Conservation (phyloP, 2,113 vertebrate species). For the Tetrao urogallus region DNA sequence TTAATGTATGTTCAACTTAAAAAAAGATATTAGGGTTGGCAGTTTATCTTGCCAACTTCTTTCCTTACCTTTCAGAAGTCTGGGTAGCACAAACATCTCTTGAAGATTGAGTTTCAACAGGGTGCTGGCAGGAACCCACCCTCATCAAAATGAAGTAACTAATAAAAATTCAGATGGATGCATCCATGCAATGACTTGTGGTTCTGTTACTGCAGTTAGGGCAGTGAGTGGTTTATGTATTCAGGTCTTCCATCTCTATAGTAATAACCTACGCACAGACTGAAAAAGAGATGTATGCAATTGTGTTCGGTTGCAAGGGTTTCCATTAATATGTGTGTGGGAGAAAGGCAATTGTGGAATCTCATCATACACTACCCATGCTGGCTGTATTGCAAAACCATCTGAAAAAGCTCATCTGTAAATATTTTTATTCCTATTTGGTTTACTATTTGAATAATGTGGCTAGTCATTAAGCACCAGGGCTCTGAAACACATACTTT, state of each 20-base stretch:
- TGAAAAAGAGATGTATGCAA: slow-evolving; percentile 6
- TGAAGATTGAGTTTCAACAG: neutral
- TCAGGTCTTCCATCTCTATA: neutral
- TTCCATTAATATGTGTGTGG: slow-evolving; percentile 19
- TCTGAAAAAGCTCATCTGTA: neutral
- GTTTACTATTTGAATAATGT: neutral
- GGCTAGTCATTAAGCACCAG: neutral
- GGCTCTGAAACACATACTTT: neutral
- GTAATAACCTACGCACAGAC: slow-evolving; percentile 2
- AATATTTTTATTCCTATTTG: slow-evolving; percentile 18
- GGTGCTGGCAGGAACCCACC: neutral
- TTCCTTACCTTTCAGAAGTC: neutral
- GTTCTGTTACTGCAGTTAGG: neutral
- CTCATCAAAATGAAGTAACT: neutral
- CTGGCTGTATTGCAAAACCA: neutral
- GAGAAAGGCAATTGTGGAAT: slow-evolving; percentile 42
- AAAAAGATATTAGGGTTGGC: neutral
- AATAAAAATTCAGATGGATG: slow-evolving; percentile 35
- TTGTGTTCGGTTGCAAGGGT: slow-evolving; percentile 14
- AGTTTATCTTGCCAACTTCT: neutral
- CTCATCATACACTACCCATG: neutral
- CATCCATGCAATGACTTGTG: slow-evolving; percentile 11
- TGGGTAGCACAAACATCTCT: neutral
- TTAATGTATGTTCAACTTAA: neutral
- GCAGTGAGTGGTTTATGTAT: slow-evolving; percentile 15